Evolutionary conservation across 2,797 vertebrate genomes (phyloP).

Genomic region (Kryptolebias ocellatus): DNA sequence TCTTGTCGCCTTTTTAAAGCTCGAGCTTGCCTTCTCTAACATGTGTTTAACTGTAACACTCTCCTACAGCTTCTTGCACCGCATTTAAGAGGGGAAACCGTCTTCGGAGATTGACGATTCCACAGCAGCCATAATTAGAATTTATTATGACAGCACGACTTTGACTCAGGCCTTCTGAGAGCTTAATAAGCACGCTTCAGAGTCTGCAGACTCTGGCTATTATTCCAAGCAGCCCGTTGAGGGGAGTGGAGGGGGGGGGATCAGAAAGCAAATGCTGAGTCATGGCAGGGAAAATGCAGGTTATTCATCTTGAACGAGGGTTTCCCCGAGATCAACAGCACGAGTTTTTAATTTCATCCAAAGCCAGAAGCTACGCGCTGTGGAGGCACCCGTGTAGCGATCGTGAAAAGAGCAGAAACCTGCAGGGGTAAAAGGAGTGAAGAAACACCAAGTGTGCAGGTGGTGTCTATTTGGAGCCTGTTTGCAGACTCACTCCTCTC

Average conservation of each 20-base stretch:
- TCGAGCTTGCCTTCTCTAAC: neutral
- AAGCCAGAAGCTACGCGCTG: conserved; percentile 16
- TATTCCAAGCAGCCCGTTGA: conserved; percentile 35
- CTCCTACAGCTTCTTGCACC: neutral
- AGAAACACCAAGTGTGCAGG: conserved; percentile 42
- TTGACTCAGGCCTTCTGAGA: conserved; percentile 26
- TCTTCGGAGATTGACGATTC: conserved; percentile 10
- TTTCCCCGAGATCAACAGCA: conserved; percentile 33
- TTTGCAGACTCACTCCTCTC: conserved; percentile 55
- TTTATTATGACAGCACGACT: conserved; percentile 16
- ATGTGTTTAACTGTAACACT: neutral
- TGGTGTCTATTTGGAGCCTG: conserved; percentile 60
- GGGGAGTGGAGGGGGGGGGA: conserved; percentile 21
- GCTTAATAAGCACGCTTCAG: conserved; percentile 45
- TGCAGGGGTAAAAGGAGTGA: conserved; percentile 15
- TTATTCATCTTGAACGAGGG: conserved; percentile 40
- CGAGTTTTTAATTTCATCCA: conserved; percentile 27
- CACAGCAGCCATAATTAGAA: conserved; percentile 20
- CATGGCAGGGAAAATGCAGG: conserved; percentile 45
- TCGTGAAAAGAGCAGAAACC: conserved; percentile 18
- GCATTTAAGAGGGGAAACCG: neutral
- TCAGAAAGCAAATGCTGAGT: conserved; percentile 59
- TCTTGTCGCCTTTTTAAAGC: neutral
- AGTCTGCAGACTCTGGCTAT: conserved; percentile 31
- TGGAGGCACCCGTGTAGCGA: conserved; percentile 8